A percentile compares a stretch with the other conserved stretches of the same genome.
These are phyloP conservation scores for Pristionchus exspectatus DNA, from an alignment of 2,888 invertebrate genomes.

Conservation along the genomic window DNA sequence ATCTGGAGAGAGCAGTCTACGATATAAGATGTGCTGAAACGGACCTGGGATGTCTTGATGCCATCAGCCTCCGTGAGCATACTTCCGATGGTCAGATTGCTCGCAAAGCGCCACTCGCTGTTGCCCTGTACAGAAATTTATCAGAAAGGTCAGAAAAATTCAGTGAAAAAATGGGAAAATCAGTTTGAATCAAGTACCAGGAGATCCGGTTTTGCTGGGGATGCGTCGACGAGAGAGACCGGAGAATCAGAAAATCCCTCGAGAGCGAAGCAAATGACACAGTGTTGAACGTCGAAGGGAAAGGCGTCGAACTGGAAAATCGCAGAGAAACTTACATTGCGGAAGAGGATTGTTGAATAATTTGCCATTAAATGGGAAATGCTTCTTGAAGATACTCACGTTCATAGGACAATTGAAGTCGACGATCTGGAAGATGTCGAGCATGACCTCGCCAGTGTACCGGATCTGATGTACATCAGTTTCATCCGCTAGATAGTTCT, in stretches of 20 bases:
- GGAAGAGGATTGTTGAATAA: too few species aligned
- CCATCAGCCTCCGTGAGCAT: background rate
- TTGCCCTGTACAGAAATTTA: background rate
- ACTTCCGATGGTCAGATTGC: background rate
- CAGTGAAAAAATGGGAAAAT: background rate
- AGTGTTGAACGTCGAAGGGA: background rate
- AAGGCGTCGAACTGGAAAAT: constrained; percentile 34
- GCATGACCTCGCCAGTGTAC: background rate
- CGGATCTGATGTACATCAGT: background rate
- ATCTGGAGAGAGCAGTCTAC: background rate
- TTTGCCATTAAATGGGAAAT: too few species aligned
- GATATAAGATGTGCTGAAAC: background rate
- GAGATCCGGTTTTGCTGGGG: background rate
- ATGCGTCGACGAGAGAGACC: background rate
- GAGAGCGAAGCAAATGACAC: background rate
- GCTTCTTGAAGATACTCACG: background rate
- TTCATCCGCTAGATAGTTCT: too few species aligned
- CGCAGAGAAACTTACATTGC: too few species aligned
- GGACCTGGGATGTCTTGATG: background rate
- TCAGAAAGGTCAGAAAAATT: too few species aligned
- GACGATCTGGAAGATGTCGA: background rate
- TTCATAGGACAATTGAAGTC: background rate
- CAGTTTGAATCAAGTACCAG: background rate
- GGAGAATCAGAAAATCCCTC: background rate
- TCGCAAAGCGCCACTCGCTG: background rate